These are phyloP conservation scores for Cryptophagus acutangulus DNA, from an alignment of 2,888 invertebrate genomes.

Conservation along the genomic window DNA sequence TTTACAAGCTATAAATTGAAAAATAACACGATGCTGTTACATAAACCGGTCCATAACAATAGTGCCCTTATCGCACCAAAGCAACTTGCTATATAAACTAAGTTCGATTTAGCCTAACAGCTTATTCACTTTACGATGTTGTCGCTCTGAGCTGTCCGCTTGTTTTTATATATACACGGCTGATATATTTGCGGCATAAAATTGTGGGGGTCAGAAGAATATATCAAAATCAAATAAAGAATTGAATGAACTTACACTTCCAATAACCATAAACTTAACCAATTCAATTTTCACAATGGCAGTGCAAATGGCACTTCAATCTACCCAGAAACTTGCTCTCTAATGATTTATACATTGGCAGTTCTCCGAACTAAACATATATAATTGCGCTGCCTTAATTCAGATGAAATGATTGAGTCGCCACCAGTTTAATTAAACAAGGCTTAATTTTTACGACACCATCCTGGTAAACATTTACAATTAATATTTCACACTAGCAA, in stretches of 20 bases:
- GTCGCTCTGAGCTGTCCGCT: constrained; percentile 16
- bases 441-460: constrained; percentile 5
- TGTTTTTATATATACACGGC: constrained; percentile 21
- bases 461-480: constrained; percentile 11
- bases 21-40: constrained; percentile 35
- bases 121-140: constrained; percentile 31
- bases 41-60: constrained; percentile 34
- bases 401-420: no score
- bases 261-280: no score
- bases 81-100: constrained; percentile 29
- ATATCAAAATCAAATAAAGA: no score
- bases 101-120: constrained; percentile 29
- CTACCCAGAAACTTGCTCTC: no score
- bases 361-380: no score
- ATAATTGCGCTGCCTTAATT: no score
- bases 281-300: no score
- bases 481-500: constrained; percentile 12
- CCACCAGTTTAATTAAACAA: constrained; percentile 10
- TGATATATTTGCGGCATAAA: constrained; percentile 7
- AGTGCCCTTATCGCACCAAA: constrained; percentile 32
- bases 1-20: constrained; percentile 36
- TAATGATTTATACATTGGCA: no score
- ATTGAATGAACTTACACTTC: no score
- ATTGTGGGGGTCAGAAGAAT: no score
- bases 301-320: no score